A percentile compares a stretch with the other conserved stretches of the same genome.
Evolutionary conservation across 1,140 invertebrate species (phyloP).

Genomic region (Aphelenchoides besseyi): DNA sequence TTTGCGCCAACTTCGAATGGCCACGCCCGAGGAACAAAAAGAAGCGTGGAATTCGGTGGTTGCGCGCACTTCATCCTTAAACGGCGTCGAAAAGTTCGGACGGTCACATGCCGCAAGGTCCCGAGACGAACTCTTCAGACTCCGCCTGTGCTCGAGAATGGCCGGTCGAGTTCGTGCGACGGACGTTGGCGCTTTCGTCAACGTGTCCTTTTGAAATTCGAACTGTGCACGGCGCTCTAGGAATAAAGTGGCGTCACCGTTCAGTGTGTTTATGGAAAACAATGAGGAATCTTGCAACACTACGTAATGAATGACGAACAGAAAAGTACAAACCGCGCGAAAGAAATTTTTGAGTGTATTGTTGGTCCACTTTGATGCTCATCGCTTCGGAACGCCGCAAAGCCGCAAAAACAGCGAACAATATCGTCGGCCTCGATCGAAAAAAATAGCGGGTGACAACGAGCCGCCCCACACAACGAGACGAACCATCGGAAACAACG

Average conservation of each 20-base stretch:
- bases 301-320: not conserved
- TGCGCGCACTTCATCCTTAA: not conserved
- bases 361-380: not conserved
- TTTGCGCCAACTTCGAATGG: not conserved
- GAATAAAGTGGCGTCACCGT: too few species aligned
- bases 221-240: too few species aligned
- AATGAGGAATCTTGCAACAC: too few species aligned
- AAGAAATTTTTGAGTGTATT: not conserved
- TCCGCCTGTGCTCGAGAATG: not conserved
- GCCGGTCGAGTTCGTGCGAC: not conserved
- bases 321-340: not conserved
- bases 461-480: conserved; percentile 5
- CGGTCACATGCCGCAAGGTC: conserved; percentile 4
- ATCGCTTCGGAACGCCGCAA: not conserved
- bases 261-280: too few species aligned
- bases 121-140: too few species aligned
- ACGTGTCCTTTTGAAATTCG: not conserved
- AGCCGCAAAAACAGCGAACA: not conserved
- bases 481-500: not conserved
- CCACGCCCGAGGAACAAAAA: not conserved
- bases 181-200: not conserved
- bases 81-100: not conserved
- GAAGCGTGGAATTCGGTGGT: too few species aligned
- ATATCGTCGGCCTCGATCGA: conserved; percentile 3
- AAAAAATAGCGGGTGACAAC: not conserved